Evolutionary conservation across 64 coral and sea anemone genomes (phyloP), one percentile per base, ranked within the genome.

Genomic region (Astreopora myriophthalma): DNA sequence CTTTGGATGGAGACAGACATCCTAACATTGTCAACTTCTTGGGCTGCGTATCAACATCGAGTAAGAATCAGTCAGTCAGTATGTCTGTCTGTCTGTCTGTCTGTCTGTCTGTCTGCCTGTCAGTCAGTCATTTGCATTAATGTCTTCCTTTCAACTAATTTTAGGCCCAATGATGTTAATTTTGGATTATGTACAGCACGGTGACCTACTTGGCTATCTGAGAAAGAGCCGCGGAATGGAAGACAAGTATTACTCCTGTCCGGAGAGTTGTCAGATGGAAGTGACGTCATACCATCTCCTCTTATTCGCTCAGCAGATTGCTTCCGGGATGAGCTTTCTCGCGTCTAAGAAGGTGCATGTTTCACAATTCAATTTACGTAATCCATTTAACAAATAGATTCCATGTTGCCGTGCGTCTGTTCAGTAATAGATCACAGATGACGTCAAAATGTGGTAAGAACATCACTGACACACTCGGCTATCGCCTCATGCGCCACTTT

Each of bases 21-120:
- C 34, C 67, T 0, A 89, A 94, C 3, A 89, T 94, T 57, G 92
- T 94, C 25, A 94, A 94, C 32, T 94, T 94, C 44, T 35, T 94
- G 48, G 92, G 75, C 8, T 89, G 75, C 38, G 69, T 94, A 19
- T 88, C 85, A 5, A 93, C 25, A 22, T 87, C 25, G 4, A 66
- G 92, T 94, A 89, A 77, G 86, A 29, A 76, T 24, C 5, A 16
- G 51, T 55, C 0, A 46, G 30, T 34, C 1, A 37, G 35, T 29
- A 25, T 7, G 35, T 44, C 38, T 9, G n/a, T n/a, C n/a, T n/a
- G n/a, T n/a, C n/a, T n/a, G n/a, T n/a, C n/a, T n/a, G n/a, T n/a
- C n/a, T n/a, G n/a, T n/a, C n/a, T n/a, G n/a, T n/a, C n/a, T n/a
- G n/a, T n/a, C n/a, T n/a, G n/a, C n/a, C n/a, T n/a, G n/a, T n/a